These are phyloP conservation scores for Coturnix japonica DNA, from an alignment of 2,113 vertebrate genomes.

Conservation along the genomic window DNA sequence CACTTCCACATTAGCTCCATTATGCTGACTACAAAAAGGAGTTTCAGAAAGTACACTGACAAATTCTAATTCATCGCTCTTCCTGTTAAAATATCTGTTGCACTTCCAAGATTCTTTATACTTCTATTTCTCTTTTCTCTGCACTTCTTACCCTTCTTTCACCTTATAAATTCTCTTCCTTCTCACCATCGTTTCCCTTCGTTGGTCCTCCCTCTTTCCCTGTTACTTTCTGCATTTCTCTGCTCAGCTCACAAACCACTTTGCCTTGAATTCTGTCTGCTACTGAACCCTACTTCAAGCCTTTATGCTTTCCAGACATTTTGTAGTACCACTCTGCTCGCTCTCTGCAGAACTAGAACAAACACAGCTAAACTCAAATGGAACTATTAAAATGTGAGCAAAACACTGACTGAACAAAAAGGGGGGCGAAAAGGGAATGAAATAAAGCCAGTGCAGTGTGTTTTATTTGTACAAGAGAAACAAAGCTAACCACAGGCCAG, in stretches of 20 bases:
- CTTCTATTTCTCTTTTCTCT: neutral
- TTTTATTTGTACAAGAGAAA: neutral
- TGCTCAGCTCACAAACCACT: neutral
- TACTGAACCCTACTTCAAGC: neutral
- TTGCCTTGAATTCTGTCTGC: neutral
- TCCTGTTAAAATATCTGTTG: neutral
- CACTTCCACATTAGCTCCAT: neutral
- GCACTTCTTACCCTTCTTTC: neutral
- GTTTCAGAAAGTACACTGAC: neutral
- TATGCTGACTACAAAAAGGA: neutral
- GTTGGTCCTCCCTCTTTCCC: neutral
- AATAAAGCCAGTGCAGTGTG: neutral
- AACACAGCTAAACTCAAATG: neutral
- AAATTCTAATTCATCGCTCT: neutral
- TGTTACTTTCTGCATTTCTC: neutral
- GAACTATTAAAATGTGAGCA: conserved; percentile 29
- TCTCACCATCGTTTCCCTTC: neutral
- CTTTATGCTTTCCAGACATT: neutral
- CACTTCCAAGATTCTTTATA: neutral
- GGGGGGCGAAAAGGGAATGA: neutral
- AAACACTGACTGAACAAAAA: neutral
- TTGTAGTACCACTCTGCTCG: neutral
- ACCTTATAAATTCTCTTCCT: neutral
- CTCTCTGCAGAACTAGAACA: neutral
- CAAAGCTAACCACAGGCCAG: conserved; percentile 37